Evolutionary conservation across 1,140 invertebrate genomes (phyloP), one percentile per base, ranked within the genome.

Genomic region (Drosophila ercepeae): DNA sequence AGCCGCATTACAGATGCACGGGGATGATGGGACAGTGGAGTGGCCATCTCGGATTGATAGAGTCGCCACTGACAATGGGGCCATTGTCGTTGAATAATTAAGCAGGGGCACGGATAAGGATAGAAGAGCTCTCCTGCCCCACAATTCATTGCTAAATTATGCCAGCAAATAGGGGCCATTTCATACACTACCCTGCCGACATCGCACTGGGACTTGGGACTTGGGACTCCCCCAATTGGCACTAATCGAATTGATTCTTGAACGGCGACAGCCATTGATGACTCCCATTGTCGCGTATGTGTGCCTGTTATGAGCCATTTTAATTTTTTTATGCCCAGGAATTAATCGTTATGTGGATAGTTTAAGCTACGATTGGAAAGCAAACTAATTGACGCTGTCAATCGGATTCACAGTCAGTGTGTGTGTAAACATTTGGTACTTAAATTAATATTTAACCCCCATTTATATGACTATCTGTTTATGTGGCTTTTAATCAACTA

Each of bases 1-100:
- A 73, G 83, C 68, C 59, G 76, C 79, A 83, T 79, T 79, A 86
- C 65, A 68, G 45, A 79, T 83, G 69, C 78, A 78, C 29, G 55
- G 65, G 32, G 39, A 11, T 11, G 4, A 18, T 27, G 42, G 29
- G 19, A 18, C 53, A 13, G 41, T 67, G 51, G 54, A 57, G 13
- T 61, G 60, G 29, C 60, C 60, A 64, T 64, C 57, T 61, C 39
- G 64, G 48, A 67, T 68, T 68, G 64, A 68, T 68, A 67, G 64
- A 68, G 64, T 68, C 63, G 63, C 63, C 60, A 67, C 25, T 52
- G 63, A 65, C 71, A 60, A 81, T 54, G 58, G 36, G 36, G 58
- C 44, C 73, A 69, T 53, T 70, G 77, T 21, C 65, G 61, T 76
- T 81, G 77, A 76, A 81, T 81, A 81, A 82, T 81, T 81, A 75